Evolutionary conservation across 2,113 vertebrate genomes (phyloP).

Genomic region (Takifugu flavidus): DNA sequence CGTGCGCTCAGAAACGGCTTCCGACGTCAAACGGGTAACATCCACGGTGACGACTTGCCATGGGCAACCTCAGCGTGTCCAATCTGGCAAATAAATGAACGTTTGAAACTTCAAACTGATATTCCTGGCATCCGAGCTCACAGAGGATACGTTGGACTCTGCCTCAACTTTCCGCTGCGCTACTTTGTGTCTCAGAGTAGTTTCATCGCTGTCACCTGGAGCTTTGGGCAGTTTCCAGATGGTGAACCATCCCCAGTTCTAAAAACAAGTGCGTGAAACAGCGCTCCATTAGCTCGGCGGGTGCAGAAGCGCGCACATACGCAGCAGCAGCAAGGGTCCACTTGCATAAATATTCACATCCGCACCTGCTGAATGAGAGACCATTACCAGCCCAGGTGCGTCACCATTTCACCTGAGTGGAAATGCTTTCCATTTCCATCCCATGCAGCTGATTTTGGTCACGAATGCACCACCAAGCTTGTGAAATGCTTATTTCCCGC

Average conservation of each 20-base stretch:
- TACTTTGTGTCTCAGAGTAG: conserved; percentile 61
- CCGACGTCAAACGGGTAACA: conserved; percentile 18
- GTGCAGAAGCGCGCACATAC: conserved; percentile 35
- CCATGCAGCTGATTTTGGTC: conserved; percentile 42
- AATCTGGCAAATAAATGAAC: conserved; percentile 48
- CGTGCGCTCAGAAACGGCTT: conserved; percentile 3
- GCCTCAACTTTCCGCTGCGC: conserved; percentile 27
- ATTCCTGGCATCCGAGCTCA: conserved; percentile 37
- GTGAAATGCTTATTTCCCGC: conserved; percentile 57
- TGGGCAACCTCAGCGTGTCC: conserved; percentile 25
- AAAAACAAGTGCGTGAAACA: not conserved
- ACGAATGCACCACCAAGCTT: conserved; percentile 4
- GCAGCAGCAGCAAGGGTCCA: conserved; percentile 59
- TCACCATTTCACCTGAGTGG: conserved; percentile 19
- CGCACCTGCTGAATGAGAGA: conserved; percentile 72
- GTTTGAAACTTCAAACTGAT: conserved; percentile 40
- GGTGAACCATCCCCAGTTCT: conserved; percentile 48
- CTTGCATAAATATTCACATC: conserved; percentile 66
- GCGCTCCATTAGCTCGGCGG: conserved; percentile 52
- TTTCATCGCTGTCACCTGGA: conserved; percentile 56
- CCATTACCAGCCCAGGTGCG: conserved; percentile 54
- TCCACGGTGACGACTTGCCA: conserved; percentile 27
- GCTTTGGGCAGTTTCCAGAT: conserved; percentile 57
- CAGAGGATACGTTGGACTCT: conserved; percentile 38
- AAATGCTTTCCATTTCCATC: conserved; percentile 27